phyloP scores from a whole-genome alignment of 2,888 invertebrate species.

The Nymphalis urticae region DNA sequence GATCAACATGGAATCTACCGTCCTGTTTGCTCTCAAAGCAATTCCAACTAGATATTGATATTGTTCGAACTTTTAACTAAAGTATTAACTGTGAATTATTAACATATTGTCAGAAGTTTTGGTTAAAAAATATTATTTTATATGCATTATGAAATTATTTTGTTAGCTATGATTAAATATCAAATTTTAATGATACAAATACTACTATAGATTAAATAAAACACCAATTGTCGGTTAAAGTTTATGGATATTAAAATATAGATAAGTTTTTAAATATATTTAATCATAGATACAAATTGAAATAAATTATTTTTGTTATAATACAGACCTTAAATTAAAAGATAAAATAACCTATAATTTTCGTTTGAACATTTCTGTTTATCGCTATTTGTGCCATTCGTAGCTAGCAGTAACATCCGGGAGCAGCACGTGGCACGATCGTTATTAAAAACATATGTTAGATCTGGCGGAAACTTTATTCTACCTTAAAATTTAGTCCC shows the following conservation, averaged over 20 bases:
- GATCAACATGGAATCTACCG: slow-evolving; percentile 37
- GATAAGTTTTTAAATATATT: too few species aligned
- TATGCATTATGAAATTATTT: too few species aligned
- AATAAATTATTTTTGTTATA: background rate
- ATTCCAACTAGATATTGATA: slow-evolving; percentile 36
- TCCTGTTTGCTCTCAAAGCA: slow-evolving; percentile 37
- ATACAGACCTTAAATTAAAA: background rate
- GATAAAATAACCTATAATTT: slow-evolving; percentile 19
- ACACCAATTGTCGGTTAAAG: too few species aligned
- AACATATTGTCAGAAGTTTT: slow-evolving; percentile 6
- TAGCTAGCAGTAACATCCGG: slow-evolving; percentile 20
- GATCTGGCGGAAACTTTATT: slow-evolving; percentile 21
- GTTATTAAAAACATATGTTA: slow-evolving; percentile 28
- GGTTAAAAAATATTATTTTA: too few species aligned
- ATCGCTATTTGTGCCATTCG: slow-evolving; percentile 5
- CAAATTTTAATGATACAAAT: too few species aligned
- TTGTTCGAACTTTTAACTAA: slow-evolving; percentile 33
- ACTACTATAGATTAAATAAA: too few species aligned
- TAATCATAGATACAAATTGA: too few species aligned
- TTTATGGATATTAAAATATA: too few species aligned
- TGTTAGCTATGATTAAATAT: too few species aligned
- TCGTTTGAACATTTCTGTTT: slow-evolving; percentile 16
- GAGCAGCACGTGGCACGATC: slow-evolving; percentile 17
- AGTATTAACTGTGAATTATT: slow-evolving; percentile 17
- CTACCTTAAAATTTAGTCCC: slow-evolving; percentile 19